These are phyloP conservation scores for Cyclargus thomasi DNA, from an alignment of 1,140 invertebrate genomes.

Conservation along the genomic window DNA sequence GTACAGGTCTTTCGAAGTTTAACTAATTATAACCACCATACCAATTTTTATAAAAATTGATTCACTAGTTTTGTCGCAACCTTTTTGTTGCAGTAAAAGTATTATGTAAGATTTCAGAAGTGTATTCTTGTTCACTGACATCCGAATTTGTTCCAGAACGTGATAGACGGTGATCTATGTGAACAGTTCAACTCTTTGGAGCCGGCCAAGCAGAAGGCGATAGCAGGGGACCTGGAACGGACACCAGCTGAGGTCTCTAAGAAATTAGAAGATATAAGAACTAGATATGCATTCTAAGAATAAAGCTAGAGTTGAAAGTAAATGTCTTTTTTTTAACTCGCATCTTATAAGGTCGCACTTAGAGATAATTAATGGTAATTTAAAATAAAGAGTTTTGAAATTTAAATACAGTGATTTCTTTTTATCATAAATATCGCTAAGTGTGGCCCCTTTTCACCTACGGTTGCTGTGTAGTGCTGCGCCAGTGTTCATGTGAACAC, in stretches of 20 bases:
- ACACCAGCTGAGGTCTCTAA: conserved; percentile 97
- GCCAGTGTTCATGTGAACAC: too few relatives aligned
- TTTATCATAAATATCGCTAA: too few relatives aligned
- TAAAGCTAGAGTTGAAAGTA: neutral
- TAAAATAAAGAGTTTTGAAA: too few relatives aligned
- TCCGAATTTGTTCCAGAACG: conserved; percentile 81
- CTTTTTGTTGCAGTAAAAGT: too few relatives aligned
- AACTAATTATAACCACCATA: too few relatives aligned
- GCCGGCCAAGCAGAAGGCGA: conserved; percentile 93
- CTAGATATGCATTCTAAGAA: conserved; percentile 93
- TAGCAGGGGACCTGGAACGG: conserved; percentile 94
- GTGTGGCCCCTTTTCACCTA: too few relatives aligned
- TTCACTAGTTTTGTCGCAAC: too few relatives aligned
- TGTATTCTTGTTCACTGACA: neutral
- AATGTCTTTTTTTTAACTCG: neutral
- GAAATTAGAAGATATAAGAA: conserved; percentile 95
- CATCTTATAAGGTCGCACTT: neutral
- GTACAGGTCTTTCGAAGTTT: too few relatives aligned
- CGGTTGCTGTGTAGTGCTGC: too few relatives aligned
- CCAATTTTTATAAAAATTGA: neutral
- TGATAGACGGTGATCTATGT: conserved; percentile 98
- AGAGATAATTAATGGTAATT: too few relatives aligned
- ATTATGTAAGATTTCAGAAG: too few relatives aligned
- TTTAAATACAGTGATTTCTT: too few relatives aligned
- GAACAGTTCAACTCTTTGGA: conserved; percentile 99